Base-by-base conservation (phyloP, 2,888 invertebrate species). In the Hemaris fuciformis region DNA sequence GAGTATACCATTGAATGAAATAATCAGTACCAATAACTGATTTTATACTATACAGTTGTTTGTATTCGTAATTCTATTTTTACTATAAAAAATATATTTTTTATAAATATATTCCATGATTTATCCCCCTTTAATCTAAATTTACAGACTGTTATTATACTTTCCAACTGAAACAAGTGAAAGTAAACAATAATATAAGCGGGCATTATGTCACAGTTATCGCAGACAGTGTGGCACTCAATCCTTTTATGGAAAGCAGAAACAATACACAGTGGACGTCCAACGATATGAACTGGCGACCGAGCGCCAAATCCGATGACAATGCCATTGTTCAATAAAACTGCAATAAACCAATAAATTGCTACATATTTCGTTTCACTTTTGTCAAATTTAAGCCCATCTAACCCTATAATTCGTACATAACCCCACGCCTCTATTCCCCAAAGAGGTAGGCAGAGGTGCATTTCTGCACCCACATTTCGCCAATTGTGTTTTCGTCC, bases 271-370 rank as follows among this genome's bases (percentile, higher is more conserved):
- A 66, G 43, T 20, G 38, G 38, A 60, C 41, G 25, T 60, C 38
- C 25, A 62, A 64, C 67, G 71, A 73, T 74, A 75, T 20, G 66
- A 72, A 75, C 72, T 65, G 72, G 66, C 74, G 65, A 60, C 65
- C 71, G 64, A 69, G 64, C 67, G 70, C 84, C 84, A 84, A 87
- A 86, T 80, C 74, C 72, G 79, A 72, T 67, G 67, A 78, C 79
- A 81, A 82, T 77, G 66, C 75, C 62, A 57, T 60, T 63, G 66
- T 66, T 65, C 70, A 74, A 77, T 75, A 74, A 71, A 78, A 69
- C 70, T 71, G 72, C 70, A 72, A 69, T 66, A 66, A 71, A 67
- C 27, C 18, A 53, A 59, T 59, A 38, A 38, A 20, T 27, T 41
- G 18, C 46, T 48, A 48, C 10, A 60, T 13, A 18, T 10, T 18